Evolutionary conservation across 2,888 invertebrate species (phyloP).

Genomic region (Thysanoteuthis rhombus): DNA sequence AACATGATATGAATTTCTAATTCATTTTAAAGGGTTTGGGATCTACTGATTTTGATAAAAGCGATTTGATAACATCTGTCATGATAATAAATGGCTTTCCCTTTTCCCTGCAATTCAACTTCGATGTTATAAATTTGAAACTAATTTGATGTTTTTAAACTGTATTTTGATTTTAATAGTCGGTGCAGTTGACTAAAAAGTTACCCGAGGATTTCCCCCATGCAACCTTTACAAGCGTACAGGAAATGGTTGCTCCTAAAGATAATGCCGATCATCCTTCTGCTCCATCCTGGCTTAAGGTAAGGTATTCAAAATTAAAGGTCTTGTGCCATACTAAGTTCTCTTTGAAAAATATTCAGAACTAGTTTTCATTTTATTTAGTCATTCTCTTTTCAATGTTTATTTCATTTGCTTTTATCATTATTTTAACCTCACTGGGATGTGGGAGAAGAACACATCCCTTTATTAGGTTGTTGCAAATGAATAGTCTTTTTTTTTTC

Average conservation of each 20-base stretch:
- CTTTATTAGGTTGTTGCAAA: too few relatives aligned
- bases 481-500: too few relatives aligned
- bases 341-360: background rate
- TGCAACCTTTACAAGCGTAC: background rate
- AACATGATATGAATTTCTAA: too few relatives aligned
- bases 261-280: background rate
- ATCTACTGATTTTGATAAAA: too few relatives aligned
- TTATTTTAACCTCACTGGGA: too few relatives aligned
- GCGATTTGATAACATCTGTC: too few relatives aligned
- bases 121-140: background rate
- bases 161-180: background rate
- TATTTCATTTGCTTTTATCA: too few relatives aligned
- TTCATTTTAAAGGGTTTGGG: too few relatives aligned
- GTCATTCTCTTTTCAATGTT: too few relatives aligned
- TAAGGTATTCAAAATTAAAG: background rate
- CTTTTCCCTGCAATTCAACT: background rate
- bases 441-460: too few relatives aligned
- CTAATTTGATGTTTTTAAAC: background rate
- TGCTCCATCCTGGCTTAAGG: conserved; percentile 12
- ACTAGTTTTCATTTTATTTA: too few relatives aligned
- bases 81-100: too few relatives aligned
- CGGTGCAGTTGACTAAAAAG: background rate
- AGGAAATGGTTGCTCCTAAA: background rate
- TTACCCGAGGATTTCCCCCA: conserved; percentile 16
- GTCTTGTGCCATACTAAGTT: background rate